Evolutionary conservation across 2,888 invertebrate genomes (phyloP).

Genomic region (Abrostola tripartita): DNA sequence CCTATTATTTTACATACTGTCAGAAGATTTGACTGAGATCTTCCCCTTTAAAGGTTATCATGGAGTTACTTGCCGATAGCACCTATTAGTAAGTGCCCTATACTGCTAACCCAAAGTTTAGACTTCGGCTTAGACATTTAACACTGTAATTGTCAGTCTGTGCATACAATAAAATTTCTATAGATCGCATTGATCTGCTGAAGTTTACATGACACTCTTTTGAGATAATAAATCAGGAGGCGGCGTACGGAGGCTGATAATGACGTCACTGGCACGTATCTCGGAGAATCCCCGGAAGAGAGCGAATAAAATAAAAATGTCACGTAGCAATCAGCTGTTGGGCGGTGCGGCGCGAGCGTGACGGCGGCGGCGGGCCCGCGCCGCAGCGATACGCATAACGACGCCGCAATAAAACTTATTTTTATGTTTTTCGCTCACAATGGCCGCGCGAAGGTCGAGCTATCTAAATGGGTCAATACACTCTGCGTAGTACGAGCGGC

Average conservation of each 20-base stretch:
- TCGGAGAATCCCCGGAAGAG: constrained; percentile 88
- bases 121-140: background rate
- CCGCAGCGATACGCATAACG: constrained; percentile 86
- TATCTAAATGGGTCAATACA: constrained; percentile 89
- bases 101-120: background rate
- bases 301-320: constrained; percentile 88
- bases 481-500: constrained; percentile 86
- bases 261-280: constrained; percentile 88
- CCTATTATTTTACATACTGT: too few species aligned
- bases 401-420: constrained; percentile 89
- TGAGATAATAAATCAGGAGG: constrained; percentile 84
- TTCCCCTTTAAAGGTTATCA: too few species aligned
- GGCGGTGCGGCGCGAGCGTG: constrained; percentile 77
- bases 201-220: constrained; percentile 72
- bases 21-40: too few species aligned
- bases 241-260: constrained; percentile 79
- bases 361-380: constrained; percentile 74
- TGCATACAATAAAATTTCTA: constrained; percentile 52
- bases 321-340: constrained; percentile 89
- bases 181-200: constrained; percentile 74
- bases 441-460: constrained; percentile 89
- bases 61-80: too few species aligned
- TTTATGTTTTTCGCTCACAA: constrained; percentile 89
- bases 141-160: constrained; percentile 11
- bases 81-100: too few species aligned